Percentiles rank a stretch among this genome's conserved stretches.
Evolutionary conservation across 2,113 vertebrate genomes (phyloP).

Genomic region (Ascaphus truei): DNA sequence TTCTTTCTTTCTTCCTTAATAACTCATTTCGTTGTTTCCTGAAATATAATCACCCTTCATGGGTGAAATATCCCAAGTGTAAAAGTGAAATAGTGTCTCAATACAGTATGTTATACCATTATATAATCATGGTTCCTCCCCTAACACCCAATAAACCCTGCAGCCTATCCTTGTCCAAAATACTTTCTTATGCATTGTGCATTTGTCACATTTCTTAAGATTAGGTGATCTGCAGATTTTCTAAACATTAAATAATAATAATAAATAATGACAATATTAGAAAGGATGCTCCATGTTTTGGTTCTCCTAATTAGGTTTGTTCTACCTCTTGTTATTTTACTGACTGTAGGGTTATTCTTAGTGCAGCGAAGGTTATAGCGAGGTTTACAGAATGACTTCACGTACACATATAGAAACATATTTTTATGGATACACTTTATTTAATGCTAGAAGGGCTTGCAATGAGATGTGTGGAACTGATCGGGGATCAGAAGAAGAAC

Average conservation of each 20-base stretch:
- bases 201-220: slow-evolving; percentile 52
- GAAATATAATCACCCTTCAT: slow-evolving; percentile 66
- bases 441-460: no score
- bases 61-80: slow-evolving; percentile 60
- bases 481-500: no score
- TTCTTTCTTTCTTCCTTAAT: slow-evolving; percentile 2
- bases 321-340: no score
- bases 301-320: no score
- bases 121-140: slow-evolving; percentile 58
- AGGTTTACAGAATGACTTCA: no score
- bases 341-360: no score
- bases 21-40: slow-evolving; percentile 57
- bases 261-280: no score
- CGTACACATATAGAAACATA: neutral
- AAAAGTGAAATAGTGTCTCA: slow-evolving; percentile 63
- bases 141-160: slow-evolving; percentile 58
- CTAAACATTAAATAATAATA: no score
- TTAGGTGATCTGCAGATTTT: slow-evolving; percentile 45
- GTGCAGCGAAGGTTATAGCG: no score
- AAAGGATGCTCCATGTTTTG: no score
- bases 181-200: slow-evolving; percentile 46
- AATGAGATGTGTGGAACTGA: no score
- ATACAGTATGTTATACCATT: slow-evolving; percentile 55
- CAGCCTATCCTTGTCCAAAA: slow-evolving; percentile 56
- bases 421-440: neutral